A percentile compares a stretch with the other conserved stretches of the same genome.
These are phyloP conservation scores for Nothocercus nigrocapillus DNA, from an alignment of 2,113 vertebrate species.

Conservation along the genomic window DNA sequence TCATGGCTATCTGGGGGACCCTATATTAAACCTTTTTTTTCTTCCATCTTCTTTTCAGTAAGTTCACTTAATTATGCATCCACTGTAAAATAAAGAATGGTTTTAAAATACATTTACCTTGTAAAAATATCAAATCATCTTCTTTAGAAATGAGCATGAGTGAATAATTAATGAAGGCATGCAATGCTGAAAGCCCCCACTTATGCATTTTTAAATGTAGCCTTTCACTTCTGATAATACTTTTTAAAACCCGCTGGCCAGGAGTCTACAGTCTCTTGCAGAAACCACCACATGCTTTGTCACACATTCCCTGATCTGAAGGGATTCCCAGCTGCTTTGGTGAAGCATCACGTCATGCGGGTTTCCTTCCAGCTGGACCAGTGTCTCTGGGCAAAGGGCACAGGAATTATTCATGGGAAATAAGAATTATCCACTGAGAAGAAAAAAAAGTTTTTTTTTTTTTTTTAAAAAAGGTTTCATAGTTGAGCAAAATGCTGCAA, in stretches of 20 bases:
- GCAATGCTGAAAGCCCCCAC: conserved; percentile 32
- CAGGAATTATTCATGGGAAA: background rate
- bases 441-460: background rate
- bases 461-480: background rate
- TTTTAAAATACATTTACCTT: conserved; percentile 67
- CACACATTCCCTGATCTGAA: fast-evolving
- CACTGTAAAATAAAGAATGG: conserved; percentile 58
- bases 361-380: background rate
- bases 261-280: background rate
- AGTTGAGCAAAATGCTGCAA: background rate
- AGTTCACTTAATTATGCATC: conserved; percentile 28
- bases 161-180: conserved; percentile 71
- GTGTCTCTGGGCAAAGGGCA: background rate
- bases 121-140: conserved; percentile 58
- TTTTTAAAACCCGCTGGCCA: conserved; percentile 13
- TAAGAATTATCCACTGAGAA: background rate
- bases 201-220: conserved; percentile 71
- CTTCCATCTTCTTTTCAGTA: background rate
- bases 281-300: background rate
- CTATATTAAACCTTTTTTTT: background rate
- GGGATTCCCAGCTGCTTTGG: background rate
- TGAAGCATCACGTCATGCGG: background rate
- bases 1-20: background rate
- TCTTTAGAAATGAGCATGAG: conserved; percentile 37
- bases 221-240: conserved; percentile 59